Conservation (phyloP, 2,888 invertebrate species). For the Clusia tigrina region DNA sequence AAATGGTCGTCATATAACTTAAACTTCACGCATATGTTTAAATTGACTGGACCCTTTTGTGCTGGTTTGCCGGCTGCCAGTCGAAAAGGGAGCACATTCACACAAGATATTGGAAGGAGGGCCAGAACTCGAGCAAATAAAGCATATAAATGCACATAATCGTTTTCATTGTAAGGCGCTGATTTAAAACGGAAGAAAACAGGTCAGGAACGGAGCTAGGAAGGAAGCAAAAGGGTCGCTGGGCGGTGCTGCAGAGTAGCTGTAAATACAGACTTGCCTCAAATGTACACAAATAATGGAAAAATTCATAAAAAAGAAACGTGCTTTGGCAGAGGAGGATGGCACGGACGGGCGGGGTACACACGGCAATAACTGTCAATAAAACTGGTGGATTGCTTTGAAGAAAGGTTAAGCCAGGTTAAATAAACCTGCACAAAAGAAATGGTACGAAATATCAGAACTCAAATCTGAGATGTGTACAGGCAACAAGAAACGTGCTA, state of each 20-base stretch:
- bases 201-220: neutral
- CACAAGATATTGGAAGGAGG: slow-evolving; percentile 4
- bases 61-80: no score
- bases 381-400: neutral
- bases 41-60: slow-evolving; percentile 1
- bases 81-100: no score
- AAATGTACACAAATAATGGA: slow-evolving; percentile 5
- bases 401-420: slow-evolving; percentile 11
- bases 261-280: neutral
- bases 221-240: neutral
- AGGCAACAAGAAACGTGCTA: no score
- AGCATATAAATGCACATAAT: slow-evolving; percentile 21
- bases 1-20: slow-evolving; percentile 33
- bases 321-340: neutral
- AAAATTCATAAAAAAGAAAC: slow-evolving; percentile 5
- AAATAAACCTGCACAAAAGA: slow-evolving; percentile 6
- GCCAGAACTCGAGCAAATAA: neutral
- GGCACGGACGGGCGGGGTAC: neutral
- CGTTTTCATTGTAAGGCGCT: slow-evolving; percentile 9
- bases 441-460: neutral
- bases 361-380: neutral
- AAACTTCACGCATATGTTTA: neutral
- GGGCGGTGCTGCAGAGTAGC: neutral
- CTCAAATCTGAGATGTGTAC: neutral
- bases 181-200: slow-evolving; percentile 21